Percentiles rank a stretch among this genome's conserved stretches.
Conservation (phyloP, 2,888 invertebrate genomes). For the Cremastobaeus sp. region DNA sequence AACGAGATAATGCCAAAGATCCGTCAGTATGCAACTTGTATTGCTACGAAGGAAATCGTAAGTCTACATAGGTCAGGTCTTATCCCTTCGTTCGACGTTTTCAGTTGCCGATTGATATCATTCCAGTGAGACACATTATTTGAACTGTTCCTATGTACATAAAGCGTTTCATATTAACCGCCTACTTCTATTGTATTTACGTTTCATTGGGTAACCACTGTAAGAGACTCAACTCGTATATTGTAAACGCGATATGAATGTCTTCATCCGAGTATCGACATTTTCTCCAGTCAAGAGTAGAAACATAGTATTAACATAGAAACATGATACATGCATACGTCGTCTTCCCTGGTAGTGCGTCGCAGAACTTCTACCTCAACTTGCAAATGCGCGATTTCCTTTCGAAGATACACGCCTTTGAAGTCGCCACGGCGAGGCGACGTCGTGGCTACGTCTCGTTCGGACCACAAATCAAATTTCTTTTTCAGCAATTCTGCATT, state of each 20-base stretch:
- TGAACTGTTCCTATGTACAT: conserved; percentile 46
- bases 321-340: conserved; percentile 30
- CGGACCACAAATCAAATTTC: too few relatives aligned
- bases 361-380: conserved; percentile 57
- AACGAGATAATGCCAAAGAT: conserved; percentile 49
- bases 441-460: too few relatives aligned
- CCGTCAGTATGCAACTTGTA: conserved; percentile 41
- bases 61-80: conserved; percentile 12
- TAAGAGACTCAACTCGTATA: conserved; percentile 16
- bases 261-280: conserved; percentile 5
- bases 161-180: not conserved
- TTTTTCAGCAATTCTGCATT: too few relatives aligned
- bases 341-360: conserved; percentile 57
- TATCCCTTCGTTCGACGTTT: too few relatives aligned
- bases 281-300: conserved; percentile 31
- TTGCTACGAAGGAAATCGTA: conserved; percentile 12
- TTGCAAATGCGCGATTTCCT: too few relatives aligned
- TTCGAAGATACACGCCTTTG: too few relatives aligned
- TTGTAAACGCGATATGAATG: conserved; percentile 28
- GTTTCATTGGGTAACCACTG: conserved; percentile 1
- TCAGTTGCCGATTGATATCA: too few relatives aligned
- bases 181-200: conserved; percentile 1
- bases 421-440: too few relatives aligned
- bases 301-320: conserved; percentile 27
- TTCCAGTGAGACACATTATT: conserved; percentile 25